phyloP scores from a whole-genome alignment of 2,113 vertebrate genomes.

The Nothoprocta pentlandii region DNA sequence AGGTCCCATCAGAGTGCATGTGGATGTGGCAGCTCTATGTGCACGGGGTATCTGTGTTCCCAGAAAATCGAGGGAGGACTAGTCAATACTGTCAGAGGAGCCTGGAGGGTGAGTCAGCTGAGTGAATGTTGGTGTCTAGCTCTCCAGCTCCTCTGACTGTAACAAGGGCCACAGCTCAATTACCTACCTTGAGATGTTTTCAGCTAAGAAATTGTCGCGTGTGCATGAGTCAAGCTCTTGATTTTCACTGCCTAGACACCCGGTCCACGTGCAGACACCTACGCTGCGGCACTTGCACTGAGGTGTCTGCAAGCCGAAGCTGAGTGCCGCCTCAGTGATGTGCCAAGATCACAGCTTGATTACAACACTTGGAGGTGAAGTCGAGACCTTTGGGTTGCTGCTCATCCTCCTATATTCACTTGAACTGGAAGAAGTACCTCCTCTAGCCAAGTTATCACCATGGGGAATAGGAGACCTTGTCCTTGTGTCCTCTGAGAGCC shows the following conservation, averaged over 20 bases:
- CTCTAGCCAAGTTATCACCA: background rate
- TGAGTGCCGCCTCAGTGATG: background rate
- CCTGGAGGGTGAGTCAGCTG: background rate
- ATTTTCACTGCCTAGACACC: slow-evolving; percentile 64
- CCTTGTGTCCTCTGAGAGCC: background rate
- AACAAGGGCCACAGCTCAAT: background rate
- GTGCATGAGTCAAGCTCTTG: slow-evolving; percentile 39
- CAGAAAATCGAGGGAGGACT: background rate
- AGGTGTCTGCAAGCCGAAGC: slow-evolving; percentile 12
- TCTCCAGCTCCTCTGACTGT: slow-evolving; percentile 32
- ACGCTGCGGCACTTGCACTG: background rate
- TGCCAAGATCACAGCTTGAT: background rate
- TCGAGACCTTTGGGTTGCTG: background rate
- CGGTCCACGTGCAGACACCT: slow-evolving; percentile 48
- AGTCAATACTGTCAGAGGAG: slow-evolving; percentile 4
- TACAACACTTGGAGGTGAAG: background rate
- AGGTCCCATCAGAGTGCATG: background rate
- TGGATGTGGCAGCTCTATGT: background rate
- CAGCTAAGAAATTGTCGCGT: slow-evolving; percentile 27
- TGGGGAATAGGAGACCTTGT: background rate
- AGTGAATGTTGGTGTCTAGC: slow-evolving; percentile 47
- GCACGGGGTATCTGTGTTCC: background rate
- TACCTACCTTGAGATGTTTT: slow-evolving; percentile 36
- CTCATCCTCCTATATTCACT: background rate
- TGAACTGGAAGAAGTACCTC: background rate